Percentiles rank a stretch among this genome's conserved stretches.
Evolutionary conservation across 2,113 vertebrate species (phyloP).

Genomic region (Nestor notabilis): DNA sequence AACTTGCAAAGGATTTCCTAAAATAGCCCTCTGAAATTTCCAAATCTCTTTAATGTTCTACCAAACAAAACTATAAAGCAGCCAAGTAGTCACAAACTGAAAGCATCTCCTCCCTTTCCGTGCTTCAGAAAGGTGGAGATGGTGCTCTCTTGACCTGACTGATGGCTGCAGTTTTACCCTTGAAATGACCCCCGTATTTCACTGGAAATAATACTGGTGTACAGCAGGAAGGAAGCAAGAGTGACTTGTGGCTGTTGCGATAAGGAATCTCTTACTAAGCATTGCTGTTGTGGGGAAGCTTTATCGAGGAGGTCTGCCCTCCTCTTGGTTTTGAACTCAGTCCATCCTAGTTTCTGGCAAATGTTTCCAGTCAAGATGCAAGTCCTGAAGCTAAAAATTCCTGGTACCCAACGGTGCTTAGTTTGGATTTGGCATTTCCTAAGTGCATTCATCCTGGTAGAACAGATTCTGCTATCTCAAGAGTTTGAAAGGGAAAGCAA

Average conservation of each 20-base stretch:
- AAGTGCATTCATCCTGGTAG: not conserved
- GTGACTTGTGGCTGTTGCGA: not conserved
- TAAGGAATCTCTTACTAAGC: not conserved
- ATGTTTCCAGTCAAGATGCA: not conserved
- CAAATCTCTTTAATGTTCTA: not conserved
- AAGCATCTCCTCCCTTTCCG: not conserved
- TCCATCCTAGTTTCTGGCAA: not conserved
- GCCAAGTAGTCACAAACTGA: not conserved
- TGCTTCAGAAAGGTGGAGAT: not conserved
- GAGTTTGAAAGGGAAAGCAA: not conserved
- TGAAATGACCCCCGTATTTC: not conserved
- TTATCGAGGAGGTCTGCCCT: not conserved
- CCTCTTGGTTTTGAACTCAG: not conserved
- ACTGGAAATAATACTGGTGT: not conserved
- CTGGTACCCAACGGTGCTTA: not conserved
- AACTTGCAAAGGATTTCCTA: constrained; percentile 17
- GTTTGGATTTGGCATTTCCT: not conserved
- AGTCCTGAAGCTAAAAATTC: not conserved
- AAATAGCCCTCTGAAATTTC: constrained; percentile 23
- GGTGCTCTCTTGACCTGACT: not conserved
- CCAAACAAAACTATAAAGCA: constrained; percentile 4
- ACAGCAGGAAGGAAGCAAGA: constrained; percentile 13
- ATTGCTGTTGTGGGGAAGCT: not conserved
- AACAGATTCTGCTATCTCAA: not conserved
- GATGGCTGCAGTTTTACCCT: not conserved